Evolutionary conservation across 23 tunicate genomes (phyloP).

Genomic region (Trididemnum miniatum): DNA sequence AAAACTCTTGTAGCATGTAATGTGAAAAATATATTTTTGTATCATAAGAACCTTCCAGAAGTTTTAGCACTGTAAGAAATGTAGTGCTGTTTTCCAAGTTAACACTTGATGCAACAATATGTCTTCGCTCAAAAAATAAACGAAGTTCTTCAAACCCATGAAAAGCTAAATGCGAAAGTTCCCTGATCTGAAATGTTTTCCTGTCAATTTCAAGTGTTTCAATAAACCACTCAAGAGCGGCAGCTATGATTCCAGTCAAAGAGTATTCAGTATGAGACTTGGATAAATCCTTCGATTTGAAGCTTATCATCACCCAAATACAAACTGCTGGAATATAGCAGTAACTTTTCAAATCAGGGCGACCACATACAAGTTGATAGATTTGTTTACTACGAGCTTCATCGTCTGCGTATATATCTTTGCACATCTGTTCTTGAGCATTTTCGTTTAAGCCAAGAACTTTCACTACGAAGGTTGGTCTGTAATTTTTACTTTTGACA

Average conservation of each 20-base stretch:
- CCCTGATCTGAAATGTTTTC: neutral
- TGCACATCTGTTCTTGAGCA: neutral
- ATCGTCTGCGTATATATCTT: neutral
- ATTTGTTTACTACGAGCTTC: too few species aligned
- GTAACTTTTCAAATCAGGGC: neutral
- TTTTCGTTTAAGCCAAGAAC: neutral
- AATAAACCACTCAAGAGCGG: neutral
- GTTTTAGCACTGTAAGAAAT: neutral
- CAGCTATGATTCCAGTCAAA: neutral
- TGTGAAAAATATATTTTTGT: neutral
- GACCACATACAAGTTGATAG: neutral
- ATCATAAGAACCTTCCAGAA: neutral
- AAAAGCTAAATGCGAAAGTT: neutral
- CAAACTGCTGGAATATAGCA: neutral
- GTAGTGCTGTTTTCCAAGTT: neutral
- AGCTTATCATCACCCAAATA: neutral
- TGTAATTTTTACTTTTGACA: neutral
- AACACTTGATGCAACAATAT: neutral
- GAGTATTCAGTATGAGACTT: neutral
- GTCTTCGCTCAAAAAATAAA: neutral
- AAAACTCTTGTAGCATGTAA: neutral
- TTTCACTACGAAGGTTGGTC: neutral
- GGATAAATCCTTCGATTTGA: neutral
- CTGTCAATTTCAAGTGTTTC: neutral
- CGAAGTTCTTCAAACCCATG: neutral